These are phyloP conservation scores for Sphenopsis melanotis DNA, from an alignment of 2,797 vertebrate species.

Conservation along the genomic window DNA sequence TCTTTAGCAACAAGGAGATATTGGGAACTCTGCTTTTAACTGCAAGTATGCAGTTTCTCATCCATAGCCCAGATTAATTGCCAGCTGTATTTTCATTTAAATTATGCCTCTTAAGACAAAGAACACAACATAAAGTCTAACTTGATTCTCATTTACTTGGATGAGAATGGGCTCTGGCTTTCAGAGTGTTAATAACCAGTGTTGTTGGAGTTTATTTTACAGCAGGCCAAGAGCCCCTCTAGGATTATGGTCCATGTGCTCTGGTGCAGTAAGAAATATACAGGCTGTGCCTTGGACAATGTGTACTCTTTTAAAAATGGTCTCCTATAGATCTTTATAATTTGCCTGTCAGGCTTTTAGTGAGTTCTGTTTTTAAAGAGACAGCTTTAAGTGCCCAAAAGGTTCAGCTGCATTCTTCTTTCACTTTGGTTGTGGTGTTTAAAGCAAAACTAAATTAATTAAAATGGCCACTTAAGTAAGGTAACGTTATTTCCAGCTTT, in stretches of 20 bases:
- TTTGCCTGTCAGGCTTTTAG: not conserved
- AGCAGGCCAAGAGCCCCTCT: not conserved
- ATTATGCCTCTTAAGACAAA: not conserved
- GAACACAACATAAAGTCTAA: not conserved
- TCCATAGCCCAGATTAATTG: not conserved
- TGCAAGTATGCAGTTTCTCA: not conserved
- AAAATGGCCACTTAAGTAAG: not conserved
- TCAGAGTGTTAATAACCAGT: not conserved
- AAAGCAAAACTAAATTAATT: slow-evolving; percentile 9
- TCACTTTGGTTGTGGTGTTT: not conserved
- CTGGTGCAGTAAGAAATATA: not conserved
- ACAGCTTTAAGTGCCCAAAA: not conserved
- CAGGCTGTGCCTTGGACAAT: not conserved
- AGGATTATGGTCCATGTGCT: not conserved
- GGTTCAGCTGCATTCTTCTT: not conserved
- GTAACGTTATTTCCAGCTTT: slow-evolving; percentile 41
- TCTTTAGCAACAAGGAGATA: not conserved
- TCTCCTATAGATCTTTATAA: not conserved
- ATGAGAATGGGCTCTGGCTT: not conserved
- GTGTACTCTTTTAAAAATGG: not conserved
- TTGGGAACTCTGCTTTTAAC: not conserved
- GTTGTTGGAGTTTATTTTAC: not conserved
- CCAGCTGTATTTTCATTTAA: not conserved
- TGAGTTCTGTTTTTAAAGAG: not conserved
- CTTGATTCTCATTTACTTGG: not conserved